phyloP scores from a whole-genome alignment of 2,888 invertebrate species.

The Chrysolina americana region DNA sequence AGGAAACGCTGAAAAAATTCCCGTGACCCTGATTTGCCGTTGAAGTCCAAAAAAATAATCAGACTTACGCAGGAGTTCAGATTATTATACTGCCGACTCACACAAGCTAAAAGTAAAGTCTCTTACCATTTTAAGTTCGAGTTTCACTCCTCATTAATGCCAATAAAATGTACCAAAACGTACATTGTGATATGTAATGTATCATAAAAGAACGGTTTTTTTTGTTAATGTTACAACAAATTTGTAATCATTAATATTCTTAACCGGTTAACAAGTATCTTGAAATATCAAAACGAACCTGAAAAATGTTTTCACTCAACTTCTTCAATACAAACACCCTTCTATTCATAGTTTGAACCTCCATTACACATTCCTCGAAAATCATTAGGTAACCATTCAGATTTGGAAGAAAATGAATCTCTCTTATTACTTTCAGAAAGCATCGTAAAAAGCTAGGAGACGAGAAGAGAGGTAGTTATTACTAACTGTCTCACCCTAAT shows the following conservation, averaged over 20 bases:
- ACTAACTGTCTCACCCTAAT: too few species aligned
- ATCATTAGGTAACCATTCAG: too few species aligned
- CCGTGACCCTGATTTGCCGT: constrained; percentile 16
- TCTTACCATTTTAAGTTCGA: constrained; percentile 7
- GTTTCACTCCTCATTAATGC: not conserved
- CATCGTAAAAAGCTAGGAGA: too few species aligned
- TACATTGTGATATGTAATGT: constrained; percentile 6
- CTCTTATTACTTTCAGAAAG: too few species aligned
- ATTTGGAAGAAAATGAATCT: too few species aligned
- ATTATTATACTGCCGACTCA: not conserved
- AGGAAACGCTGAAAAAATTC: not conserved
- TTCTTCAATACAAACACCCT: too few species aligned
- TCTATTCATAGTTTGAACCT: too few species aligned
- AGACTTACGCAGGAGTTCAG: not conserved
- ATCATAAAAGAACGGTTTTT: too few species aligned
- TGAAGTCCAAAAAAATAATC: not conserved
- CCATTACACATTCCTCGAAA: too few species aligned
- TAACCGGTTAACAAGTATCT: not conserved
- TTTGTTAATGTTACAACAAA: too few species aligned
- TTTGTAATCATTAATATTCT: not conserved
- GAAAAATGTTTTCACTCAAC: too few species aligned
- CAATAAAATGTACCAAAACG: constrained; percentile 14
- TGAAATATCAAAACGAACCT: not conserved
- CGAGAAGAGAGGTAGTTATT: too few species aligned
- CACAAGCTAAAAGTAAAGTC: constrained; percentile 8